Base-by-base conservation (phyloP, 2,888 invertebrate genomes). In the Agelastica alni region DNA sequence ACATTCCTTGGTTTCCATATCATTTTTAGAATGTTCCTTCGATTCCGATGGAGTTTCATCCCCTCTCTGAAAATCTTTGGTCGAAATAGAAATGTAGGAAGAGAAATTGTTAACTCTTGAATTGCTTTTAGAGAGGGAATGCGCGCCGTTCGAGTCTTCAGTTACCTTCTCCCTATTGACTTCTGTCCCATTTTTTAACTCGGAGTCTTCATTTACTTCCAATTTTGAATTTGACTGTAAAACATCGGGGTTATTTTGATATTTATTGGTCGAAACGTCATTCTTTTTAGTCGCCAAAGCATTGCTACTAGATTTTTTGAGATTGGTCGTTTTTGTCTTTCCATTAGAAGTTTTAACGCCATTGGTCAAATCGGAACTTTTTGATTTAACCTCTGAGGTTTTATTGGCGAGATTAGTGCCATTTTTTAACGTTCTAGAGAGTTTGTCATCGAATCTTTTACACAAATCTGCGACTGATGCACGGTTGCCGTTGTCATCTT, bases 31-130 rank as follows among this genome's bases (percentile, higher is more conserved):
- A 36, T 16, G 48, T 6, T 58, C 56, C 43, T 53, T 47, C 16
- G 31, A 22, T 13, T 58, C 60, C 14, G 56, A 55, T 6, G 57
- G 72, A 10, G 74, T 73, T 7, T 63, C 60, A 13, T 78, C 74
- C 2, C 80, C 81, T 10, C 80, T 78, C 0, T 79, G 78, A 54
- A 80, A 68, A 58, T 71, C 70, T 58, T 69, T 73, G 20, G 65
- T 62, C 67, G 83, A 82, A 65, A 84, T 84, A 69, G 83, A 82
- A 66, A 84, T 84, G 69, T 83, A 84, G 48, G 84, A 84, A 52
- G 84, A 83, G 70, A 83, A 83, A 72, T 84, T 81, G 61, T 82
- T 83, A 3, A 83, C 69, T 48, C 72, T 65, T 13, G 69, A 64
- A 52, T 44, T 53, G 43, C 49, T 61, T 55, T 28, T 61, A 7